Conservation (phyloP, 2,797 vertebrate genomes). For the Ibycter americanus region DNA sequence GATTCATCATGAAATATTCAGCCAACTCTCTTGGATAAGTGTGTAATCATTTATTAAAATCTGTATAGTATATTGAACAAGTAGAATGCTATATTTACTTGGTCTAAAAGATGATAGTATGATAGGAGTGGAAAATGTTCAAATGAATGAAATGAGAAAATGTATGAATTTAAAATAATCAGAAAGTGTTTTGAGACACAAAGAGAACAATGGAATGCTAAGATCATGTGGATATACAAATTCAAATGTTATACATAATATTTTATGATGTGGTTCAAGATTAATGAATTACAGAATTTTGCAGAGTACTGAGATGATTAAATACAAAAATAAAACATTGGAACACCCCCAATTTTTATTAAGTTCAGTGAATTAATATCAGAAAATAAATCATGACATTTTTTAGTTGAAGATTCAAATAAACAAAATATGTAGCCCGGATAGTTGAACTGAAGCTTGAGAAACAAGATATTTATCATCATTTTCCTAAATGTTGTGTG, state of each 20-base stretch:
- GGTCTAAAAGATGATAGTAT: not conserved
- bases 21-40: not conserved
- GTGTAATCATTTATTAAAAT: slow-evolving; percentile 40
- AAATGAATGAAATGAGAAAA: not conserved
- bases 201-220: not conserved
- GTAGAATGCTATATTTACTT: not conserved
- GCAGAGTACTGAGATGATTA: not conserved
- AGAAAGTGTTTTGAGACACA: not conserved
- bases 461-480: not conserved
- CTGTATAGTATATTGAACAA: not conserved
- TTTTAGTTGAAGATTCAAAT: not conserved
- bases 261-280: not conserved
- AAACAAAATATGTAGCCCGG: not conserved
- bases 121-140: not conserved
- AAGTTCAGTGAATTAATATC: not conserved
- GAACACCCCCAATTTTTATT: not conserved
- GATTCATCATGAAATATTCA: slow-evolving; percentile 26
- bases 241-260: not conserved
- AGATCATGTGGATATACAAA: not conserved
- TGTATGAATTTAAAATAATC: not conserved
- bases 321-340: not conserved
- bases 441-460: not conserved
- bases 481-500: not conserved
- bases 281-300: not conserved
- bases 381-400: not conserved